A percentile compares a stretch with the other conserved stretches of the same genome.
Conservation (phyloP, 2,113 vertebrate species). For the Lathamus discolor region DNA sequence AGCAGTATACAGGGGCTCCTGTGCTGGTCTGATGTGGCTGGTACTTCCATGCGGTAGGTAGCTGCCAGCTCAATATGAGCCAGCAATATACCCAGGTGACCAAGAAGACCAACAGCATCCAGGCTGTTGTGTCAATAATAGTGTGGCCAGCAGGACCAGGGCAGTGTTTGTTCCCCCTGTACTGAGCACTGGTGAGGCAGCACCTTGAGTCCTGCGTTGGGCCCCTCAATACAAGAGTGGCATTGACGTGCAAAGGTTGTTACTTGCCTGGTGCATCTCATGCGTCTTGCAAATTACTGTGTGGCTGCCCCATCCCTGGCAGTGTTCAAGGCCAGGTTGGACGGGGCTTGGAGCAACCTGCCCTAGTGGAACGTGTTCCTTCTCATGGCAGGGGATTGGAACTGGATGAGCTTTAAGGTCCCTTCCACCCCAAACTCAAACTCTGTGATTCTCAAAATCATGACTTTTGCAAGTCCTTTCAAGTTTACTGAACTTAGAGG, state of each 20-base stretch:
- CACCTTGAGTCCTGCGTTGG: background rate
- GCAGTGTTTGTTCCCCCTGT: background rate
- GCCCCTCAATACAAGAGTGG: background rate
- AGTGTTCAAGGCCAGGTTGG: background rate
- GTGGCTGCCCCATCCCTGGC: background rate
- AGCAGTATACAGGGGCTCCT: background rate
- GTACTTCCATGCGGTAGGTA: background rate
- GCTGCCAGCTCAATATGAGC: background rate
- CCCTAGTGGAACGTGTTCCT: background rate
- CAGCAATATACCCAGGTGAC: background rate
- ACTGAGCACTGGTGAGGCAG: background rate
- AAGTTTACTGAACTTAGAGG: background rate
- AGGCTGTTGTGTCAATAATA: background rate
- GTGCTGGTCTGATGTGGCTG: fast-evolving
- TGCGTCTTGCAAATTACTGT: background rate
- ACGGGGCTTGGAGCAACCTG: background rate
- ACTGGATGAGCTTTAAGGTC: background rate
- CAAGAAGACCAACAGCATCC: background rate
- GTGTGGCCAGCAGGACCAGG: background rate
- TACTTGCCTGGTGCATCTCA: background rate
- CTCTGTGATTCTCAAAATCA: background rate
- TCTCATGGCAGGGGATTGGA: background rate
- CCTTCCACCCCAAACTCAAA: background rate
- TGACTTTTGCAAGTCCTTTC: background rate
- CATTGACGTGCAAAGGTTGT: background rate